Evolutionary conservation across 2,797 vertebrate genomes (phyloP), one percentile per base, ranked within the genome.

Genomic region (Centroberyx gerrardi): DNA sequence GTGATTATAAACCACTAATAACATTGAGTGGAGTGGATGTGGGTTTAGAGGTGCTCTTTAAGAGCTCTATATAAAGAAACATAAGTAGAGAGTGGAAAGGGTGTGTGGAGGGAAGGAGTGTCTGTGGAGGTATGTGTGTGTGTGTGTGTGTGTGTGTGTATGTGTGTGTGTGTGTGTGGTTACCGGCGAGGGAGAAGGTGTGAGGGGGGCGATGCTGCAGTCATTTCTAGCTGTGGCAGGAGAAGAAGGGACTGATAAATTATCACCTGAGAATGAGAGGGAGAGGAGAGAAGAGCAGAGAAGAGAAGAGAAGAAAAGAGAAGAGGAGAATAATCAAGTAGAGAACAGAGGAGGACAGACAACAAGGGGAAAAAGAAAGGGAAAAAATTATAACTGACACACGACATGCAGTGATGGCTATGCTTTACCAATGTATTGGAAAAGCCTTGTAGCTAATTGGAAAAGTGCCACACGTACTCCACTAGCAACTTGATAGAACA

Each of bases 131-230:
- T 58, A 29, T 51, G 62, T 64, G 62, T 51, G 46, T 42, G 38
- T 27, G 52, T 44, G n/a, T 42, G 38, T 27, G 52, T 44, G n/a
- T 42, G 38, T 27, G 52, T 44, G n/a, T 42, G 38, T 27, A 38
- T 44, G n/a, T 42, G 38, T 27, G 52, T 44, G n/a, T 42, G 38
- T 27, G 52, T 44, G n/a, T 42, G 52, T 44, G n/a, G 42, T 77
- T 93, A 98, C 97, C 81, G 96, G 97, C 0, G 97, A 98, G 72
- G 95, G 95, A 0, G 97, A 97, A 0, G 97, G 98, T 0, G 98
- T 99, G 88, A 99, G 92, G 0, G 98, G 98, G 0, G 97, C 95
- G n/a, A 99, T 98, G 90, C 93, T 94, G 85, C 97, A 99, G 89
- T 96, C 96, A 27, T 96, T 97, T 70, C 93, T 87, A 22, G 84